These are phyloP conservation scores for Lepidocolaptes lacrymiger DNA, from an alignment of 2,797 vertebrate genomes.

Conservation along the genomic window DNA sequence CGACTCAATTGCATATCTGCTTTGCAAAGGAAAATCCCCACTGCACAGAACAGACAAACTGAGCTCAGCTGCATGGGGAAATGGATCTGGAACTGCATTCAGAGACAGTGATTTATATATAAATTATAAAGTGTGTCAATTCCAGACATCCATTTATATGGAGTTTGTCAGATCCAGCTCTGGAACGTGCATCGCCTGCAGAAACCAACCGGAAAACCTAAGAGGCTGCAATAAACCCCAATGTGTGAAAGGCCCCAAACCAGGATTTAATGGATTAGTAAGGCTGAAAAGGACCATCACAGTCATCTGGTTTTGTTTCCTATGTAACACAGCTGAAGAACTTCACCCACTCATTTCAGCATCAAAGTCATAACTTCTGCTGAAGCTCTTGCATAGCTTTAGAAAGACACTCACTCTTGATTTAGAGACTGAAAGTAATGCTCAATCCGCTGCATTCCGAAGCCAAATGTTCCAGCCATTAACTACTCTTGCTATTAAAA, in stretches of 20 bases:
- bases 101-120: constrained; percentile 32
- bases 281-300: constrained; percentile 48
- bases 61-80: not conserved
- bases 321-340: constrained; percentile 50
- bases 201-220: constrained; percentile 12
- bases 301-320: constrained; percentile 52
- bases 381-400: constrained; percentile 40
- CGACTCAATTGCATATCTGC: not conserved
- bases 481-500: constrained; percentile 40
- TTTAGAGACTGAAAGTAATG: constrained; percentile 54
- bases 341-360: constrained; percentile 50
- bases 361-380: constrained; percentile 50
- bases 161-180: constrained; percentile 33
- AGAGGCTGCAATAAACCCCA: not conserved
- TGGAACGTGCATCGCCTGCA: constrained; percentile 8
- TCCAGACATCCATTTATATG: not conserved
- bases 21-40: not conserved
- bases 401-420: constrained; percentile 38
- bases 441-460: constrained; percentile 21
- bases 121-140: constrained; percentile 46
- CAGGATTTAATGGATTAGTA: constrained; percentile 54
- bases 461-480: constrained; percentile 45
- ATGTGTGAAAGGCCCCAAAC: constrained; percentile 25
- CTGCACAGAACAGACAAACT: not conserved
- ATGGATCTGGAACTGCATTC: constrained; percentile 36